These are phyloP conservation scores for Folsomia candida DNA, from an alignment of 2,888 invertebrate genomes.

Conservation along the genomic window DNA sequence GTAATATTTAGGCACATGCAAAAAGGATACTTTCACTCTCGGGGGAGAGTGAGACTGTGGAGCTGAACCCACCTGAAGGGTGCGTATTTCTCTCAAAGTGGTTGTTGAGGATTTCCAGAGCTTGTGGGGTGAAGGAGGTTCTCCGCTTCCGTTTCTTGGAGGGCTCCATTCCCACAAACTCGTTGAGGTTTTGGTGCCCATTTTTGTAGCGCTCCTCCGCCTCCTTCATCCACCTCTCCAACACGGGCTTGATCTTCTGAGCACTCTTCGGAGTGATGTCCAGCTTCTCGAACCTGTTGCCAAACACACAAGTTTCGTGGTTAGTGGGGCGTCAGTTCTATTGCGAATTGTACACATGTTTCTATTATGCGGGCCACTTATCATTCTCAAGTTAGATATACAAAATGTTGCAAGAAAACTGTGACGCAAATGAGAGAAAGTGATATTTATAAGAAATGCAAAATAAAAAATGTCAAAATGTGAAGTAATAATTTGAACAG, in stretches of 20 bases:
- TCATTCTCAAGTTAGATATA: background rate
- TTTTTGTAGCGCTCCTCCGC: slow-evolving; percentile 96
- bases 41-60: no score
- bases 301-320: no score
- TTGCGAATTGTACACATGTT: no score
- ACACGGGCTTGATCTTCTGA: slow-evolving; percentile 97
- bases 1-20: no score
- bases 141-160: slow-evolving; percentile 94
- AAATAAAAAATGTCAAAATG: slow-evolving; percentile 11
- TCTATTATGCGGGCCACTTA: no score
- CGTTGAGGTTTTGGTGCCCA: slow-evolving; percentile 89
- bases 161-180: slow-evolving; percentile 93
- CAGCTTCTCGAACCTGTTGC: slow-evolving; percentile 94
- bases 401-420: background rate
- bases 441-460: background rate
- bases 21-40: no score
- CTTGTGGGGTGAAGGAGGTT: slow-evolving; percentile 96
- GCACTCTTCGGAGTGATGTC: slow-evolving; percentile 99
- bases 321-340: no score
- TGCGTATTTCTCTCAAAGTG: slow-evolving; percentile 96
- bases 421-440: background rate
- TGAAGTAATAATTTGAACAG: slow-evolving; percentile 41
- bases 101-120: slow-evolving; percentile 87
- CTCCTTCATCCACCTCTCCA: slow-evolving; percentile 98
- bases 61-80: slow-evolving; percentile 88